Conservation (phyloP, 2,797 vertebrate genomes). For the Pseudochirops cupreus region DNA sequence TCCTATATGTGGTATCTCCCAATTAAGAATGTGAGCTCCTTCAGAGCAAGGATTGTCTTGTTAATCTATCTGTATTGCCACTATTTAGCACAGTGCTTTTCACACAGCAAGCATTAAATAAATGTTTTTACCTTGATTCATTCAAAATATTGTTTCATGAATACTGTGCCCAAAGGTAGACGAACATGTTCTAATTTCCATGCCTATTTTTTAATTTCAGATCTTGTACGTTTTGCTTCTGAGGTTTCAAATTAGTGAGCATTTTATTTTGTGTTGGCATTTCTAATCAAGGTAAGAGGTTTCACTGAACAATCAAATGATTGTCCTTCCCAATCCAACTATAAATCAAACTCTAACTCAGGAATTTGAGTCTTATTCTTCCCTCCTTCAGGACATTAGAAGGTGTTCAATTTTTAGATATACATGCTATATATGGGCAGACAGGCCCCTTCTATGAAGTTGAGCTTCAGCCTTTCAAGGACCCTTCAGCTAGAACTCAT, state of each 20-base stretch:
- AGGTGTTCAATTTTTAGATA: background rate
- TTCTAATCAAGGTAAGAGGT: slow-evolving; percentile 8
- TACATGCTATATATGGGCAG: background rate
- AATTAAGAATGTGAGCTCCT: background rate
- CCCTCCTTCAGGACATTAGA: background rate
- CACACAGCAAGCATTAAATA: background rate
- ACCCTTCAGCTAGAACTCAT: background rate
- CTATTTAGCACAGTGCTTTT: background rate
- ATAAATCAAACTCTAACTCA: background rate
- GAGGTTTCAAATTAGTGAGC: background rate
- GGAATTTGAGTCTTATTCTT: background rate
- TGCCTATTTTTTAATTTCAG: background rate
- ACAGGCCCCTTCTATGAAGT: background rate
- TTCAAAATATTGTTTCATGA: background rate
- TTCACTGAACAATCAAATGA: slow-evolving; percentile 1
- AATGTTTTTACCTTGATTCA: background rate
- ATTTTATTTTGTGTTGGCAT: background rate
- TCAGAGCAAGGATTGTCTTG: background rate
- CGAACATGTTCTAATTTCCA: background rate
- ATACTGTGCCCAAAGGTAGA: background rate
- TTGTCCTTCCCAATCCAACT: background rate
- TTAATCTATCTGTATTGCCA: background rate
- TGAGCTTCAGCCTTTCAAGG: background rate
- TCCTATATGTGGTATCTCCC: background rate
- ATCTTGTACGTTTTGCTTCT: background rate